These are phyloP conservation scores for Lepidothrix coronata DNA, from an alignment of 2,113 vertebrate species.

Conservation along the genomic window DNA sequence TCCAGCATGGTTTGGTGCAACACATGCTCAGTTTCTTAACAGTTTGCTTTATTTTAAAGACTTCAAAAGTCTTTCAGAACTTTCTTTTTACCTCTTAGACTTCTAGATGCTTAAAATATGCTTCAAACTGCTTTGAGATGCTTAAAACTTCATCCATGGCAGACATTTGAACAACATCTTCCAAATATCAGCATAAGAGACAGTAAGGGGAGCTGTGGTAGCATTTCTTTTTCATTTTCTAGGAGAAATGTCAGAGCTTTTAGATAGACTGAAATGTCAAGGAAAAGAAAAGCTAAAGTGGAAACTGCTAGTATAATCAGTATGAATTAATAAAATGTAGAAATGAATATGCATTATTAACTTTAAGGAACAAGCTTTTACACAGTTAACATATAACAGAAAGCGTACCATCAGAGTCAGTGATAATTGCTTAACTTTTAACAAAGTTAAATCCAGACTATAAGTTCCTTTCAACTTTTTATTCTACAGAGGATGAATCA, in stretches of 20 bases:
- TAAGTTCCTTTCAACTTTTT: not conserved
- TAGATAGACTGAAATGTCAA: not conserved
- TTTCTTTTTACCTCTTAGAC: not conserved
- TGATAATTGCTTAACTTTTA: not conserved
- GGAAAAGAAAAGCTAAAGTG: not conserved
- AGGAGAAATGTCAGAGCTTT: not conserved
- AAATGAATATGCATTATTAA: not conserved
- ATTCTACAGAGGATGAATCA: not conserved
- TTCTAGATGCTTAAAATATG: not conserved
- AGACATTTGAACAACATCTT: not conserved
- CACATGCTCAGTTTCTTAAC: not conserved
- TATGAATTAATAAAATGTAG: not conserved
- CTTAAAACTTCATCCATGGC: not conserved
- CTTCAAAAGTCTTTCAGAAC: not conserved
- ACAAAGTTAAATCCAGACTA: not conserved
- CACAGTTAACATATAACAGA: not conserved
- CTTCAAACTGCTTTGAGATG: not conserved
- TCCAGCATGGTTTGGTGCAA: not conserved
- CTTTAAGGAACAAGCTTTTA: not conserved
- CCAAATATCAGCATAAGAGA: not conserved
- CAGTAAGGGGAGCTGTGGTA: conserved; percentile 23
- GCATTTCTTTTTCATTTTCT: not conserved
- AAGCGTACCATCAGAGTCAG: not conserved
- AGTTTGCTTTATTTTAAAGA: not conserved
- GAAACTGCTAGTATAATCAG: not conserved